Base-by-base conservation (phyloP, 2,113 vertebrate species). In the Hemichromis elongatus region DNA sequence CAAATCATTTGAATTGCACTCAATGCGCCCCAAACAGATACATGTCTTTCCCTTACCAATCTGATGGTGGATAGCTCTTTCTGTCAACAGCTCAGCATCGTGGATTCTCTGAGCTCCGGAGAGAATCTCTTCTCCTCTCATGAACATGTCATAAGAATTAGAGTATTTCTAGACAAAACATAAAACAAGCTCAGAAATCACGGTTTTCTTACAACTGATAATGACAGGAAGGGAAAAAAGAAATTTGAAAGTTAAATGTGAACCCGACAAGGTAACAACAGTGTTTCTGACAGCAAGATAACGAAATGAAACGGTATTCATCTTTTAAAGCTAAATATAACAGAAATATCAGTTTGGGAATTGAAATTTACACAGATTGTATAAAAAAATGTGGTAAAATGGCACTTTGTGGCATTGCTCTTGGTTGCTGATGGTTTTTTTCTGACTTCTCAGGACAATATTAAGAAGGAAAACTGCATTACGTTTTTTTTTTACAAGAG, bases 141-240 rank as follows among this genome's bases (percentile, higher is more conserved):
- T 99, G 89, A 99, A 99, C 99, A 99, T 99, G 92, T 99, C 99
- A 0, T 99, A 99, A 0, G 99, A 99, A 92, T 99, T 99, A 77
- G 99, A 99, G 79, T 96, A 97, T 97, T 98, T 99, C 99, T 99
- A 92, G 8, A 47, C 1, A 45, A 84, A 84, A 84, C n/a, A 77
- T 1, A 57, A 79, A 24, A 47, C 4, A 14, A 30, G 52, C 2
- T 75, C n/a, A 47, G 61, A 2, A 68, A 68, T 68, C 19, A 59
- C 21, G 6, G n/a, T 47, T 3, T 28, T 6, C 28, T 73, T 3
- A 78, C 28, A 37, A 73, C 0, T 19, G 12, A 30, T 30, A 1
- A 53, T 7, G 5, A 61, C 12, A 37, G 7, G 18, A 66, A 3
- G 40, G 30, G 4, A 6, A 5, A 11, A 37, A 24, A 16, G 2